Conservation (phyloP, 2,888 invertebrate species). For the Colletes collaris region DNA sequence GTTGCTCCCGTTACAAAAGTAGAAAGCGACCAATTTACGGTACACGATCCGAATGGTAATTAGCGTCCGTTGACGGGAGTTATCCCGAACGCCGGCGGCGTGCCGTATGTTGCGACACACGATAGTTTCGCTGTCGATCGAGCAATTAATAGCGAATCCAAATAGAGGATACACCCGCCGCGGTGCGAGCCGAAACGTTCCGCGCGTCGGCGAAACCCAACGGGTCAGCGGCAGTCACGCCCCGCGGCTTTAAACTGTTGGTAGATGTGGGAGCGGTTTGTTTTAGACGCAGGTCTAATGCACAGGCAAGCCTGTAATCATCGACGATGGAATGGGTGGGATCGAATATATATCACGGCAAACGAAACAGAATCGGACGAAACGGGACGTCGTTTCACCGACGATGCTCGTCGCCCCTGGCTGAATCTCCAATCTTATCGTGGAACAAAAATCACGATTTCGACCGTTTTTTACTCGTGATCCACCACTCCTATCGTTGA, state of each 20-base stretch:
- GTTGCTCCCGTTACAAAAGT: conserved; percentile 12
- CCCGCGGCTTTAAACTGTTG: conserved; percentile 79
- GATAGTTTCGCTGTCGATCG: conserved; percentile 25
- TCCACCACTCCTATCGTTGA: neutral
- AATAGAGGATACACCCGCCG: conserved; percentile 39
- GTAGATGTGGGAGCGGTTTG: conserved; percentile 80
- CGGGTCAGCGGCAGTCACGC: conserved; percentile 59
- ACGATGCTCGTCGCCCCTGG: conserved; percentile 20
- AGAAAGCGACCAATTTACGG: conserved; percentile 21
- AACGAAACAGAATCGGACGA: conserved; percentile 65
- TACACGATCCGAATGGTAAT: conserved; percentile 16
- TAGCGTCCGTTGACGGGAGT: conserved; percentile 8
- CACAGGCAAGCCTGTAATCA: conserved; percentile 78
- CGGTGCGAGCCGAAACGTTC: conserved; percentile 22
- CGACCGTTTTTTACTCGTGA: neutral
- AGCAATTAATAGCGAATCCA: conserved; percentile 47
- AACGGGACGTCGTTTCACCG: conserved; percentile 44
- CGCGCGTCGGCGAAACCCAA: conserved; percentile 39
- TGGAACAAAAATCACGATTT: neutral
- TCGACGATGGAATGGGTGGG: conserved; percentile 75
- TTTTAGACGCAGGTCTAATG: conserved; percentile 81
- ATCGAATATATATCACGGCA: conserved; percentile 75
- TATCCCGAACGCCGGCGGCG: neutral
- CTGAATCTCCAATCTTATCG: conserved; percentile 28
- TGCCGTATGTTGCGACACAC: conserved; percentile 12